Evolutionary conservation across 2,888 invertebrate species (phyloP).

Genomic region (Cheilosia urbana): DNA sequence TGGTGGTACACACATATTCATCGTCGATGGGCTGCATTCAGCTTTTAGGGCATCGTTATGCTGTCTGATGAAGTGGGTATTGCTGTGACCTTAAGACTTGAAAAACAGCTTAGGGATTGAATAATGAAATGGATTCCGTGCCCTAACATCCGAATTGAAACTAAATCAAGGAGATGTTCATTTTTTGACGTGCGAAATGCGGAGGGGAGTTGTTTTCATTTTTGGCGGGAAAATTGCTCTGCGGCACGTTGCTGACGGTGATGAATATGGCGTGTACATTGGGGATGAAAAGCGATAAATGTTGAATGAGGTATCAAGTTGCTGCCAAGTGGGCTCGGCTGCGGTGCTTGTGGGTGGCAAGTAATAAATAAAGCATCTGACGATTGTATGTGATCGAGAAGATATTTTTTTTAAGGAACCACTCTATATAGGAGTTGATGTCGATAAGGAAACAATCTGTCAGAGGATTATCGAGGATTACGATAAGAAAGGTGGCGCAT

Average conservation of each 20-base stretch:
- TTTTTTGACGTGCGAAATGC: conserved; percentile 16
- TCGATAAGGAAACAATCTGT: conserved; percentile 47
- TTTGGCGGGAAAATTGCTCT: conserved; percentile 37
- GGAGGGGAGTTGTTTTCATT: conserved; percentile 1
- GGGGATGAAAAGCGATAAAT: conserved; percentile 19
- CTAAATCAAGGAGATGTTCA: conserved; percentile 4
- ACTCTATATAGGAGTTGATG: not conserved
- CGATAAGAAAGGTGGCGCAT: conserved; percentile 3
- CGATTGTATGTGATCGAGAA: conserved; percentile 13
- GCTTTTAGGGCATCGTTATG: conserved; percentile 63
- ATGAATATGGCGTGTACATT: conserved; percentile 1
- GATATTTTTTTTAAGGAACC: conserved; percentile 38
- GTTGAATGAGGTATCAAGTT: conserved; percentile 21
- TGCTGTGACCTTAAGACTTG: conserved; percentile 30
- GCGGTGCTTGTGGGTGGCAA: not conserved
- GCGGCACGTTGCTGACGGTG: not conserved
- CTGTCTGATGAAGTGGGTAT: conserved; percentile 35
- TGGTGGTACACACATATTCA: conserved; percentile 48
- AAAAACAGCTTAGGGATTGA: conserved; percentile 44
- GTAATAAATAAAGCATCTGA: not conserved
- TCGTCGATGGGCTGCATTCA: conserved; percentile 46
- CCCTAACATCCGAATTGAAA: conserved; percentile 29
- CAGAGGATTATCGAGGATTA: conserved; percentile 42
- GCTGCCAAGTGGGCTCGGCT: not conserved
- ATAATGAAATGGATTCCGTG: conserved; percentile 54